A percentile compares a stretch with the other conserved stretches of the same genome.
Conservation (phyloP, 1,140 invertebrate genomes). For the Cotesia glomerata region DNA sequence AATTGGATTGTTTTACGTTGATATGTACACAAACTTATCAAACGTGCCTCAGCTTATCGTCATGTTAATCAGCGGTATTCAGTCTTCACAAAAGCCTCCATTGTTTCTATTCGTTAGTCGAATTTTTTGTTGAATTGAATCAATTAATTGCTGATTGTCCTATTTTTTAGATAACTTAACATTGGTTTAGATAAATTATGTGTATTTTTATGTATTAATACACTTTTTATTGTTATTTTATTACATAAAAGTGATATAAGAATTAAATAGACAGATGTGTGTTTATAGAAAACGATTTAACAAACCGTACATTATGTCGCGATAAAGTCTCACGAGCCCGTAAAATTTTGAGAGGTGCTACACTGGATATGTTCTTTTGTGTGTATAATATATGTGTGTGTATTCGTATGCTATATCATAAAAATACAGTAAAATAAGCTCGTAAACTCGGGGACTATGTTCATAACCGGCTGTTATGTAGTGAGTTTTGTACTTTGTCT, state of each 20-base stretch:
- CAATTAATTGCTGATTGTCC: no score
- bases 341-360: conserved; percentile 54
- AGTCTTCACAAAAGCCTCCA: no score
- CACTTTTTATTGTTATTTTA: neutral
- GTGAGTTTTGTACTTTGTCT: conserved; percentile 23
- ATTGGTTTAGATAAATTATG: neutral
- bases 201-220: neutral
- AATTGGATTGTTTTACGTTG: neutral
- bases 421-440: conserved; percentile 64
- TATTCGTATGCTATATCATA: conserved; percentile 57
- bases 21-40: neutral
- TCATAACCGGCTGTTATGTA: conserved; percentile 36
- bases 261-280: conserved; percentile 22
- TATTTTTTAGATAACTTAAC: neutral
- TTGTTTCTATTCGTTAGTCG: no score
- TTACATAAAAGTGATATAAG: neutral
- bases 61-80: neutral
- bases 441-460: conserved; percentile 51
- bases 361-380: conserved; percentile 31
- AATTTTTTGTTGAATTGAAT: no score
- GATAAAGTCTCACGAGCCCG: conserved; percentile 62
- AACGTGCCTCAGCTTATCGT: neutral
- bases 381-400: no score
- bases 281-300: conserved; percentile 55
- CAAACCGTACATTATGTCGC: conserved; percentile 62